Evolutionary conservation across 2,888 invertebrate genomes (phyloP).

Genomic region (Muscina levida): DNA sequence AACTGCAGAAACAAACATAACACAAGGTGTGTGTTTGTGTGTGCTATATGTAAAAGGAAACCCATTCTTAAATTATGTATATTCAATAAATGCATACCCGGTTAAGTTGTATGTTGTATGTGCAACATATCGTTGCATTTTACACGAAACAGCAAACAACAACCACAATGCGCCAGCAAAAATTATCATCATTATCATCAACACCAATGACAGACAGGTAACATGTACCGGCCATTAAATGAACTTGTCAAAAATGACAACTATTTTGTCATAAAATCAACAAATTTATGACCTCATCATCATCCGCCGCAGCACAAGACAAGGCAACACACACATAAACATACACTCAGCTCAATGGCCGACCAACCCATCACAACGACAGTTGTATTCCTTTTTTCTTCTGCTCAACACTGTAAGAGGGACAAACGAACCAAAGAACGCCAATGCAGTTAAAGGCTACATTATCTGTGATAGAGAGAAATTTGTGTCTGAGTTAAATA

Average conservation of each 20-base stretch:
- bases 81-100: neutral
- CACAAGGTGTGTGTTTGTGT: conserved; percentile 28
- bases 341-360: neutral
- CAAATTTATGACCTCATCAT: conserved; percentile 71
- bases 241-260: conserved; percentile 76
- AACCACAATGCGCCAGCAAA: conserved; percentile 24
- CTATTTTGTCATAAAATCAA: conserved; percentile 74
- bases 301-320: conserved; percentile 31
- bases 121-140: conserved; percentile 19
- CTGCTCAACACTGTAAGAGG: neutral
- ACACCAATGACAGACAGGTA: conserved; percentile 66
- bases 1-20: conserved; percentile 8
- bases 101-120: neutral
- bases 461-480: neutral
- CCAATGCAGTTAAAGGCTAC: conserved; percentile 22
- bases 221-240: conserved; percentile 71
- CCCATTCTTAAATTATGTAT: conserved; percentile 30
- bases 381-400: neutral
- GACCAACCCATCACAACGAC: conserved; percentile 32
- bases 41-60: conserved; percentile 20
- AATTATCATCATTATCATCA: conserved; percentile 62
- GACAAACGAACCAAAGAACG: conserved; percentile 31
- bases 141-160: conserved; percentile 48
- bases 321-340: no score
- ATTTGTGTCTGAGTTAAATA: neutral